Evolutionary conservation across 2,797 vertebrate species (phyloP).

Genomic region (Cuniculus paca): DNA sequence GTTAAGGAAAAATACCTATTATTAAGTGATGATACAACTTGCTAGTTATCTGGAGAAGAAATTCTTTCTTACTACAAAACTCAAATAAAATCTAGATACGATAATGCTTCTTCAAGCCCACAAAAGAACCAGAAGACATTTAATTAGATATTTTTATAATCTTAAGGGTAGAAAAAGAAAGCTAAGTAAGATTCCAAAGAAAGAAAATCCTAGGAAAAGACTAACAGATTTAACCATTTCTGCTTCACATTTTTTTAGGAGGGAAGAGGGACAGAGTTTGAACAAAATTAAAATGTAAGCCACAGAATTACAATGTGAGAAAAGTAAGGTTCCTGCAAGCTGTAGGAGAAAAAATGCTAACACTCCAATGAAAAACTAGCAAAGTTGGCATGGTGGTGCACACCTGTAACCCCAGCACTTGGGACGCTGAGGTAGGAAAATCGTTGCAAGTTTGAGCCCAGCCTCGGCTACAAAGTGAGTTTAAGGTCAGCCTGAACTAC

Average conservation of each 20-base stretch:
- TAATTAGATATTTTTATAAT: neutral
- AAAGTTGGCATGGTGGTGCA: no score
- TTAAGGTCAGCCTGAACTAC: no score
- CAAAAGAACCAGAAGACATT: neutral
- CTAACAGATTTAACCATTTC: neutral
- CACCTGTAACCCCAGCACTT: no score
- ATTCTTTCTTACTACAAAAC: neutral
- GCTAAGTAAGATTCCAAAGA: neutral
- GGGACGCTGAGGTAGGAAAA: no score
- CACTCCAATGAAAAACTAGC: neutral
- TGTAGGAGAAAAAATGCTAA: neutral
- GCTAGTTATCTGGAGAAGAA: neutral
- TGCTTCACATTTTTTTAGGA: neutral
- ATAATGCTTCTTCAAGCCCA: neutral
- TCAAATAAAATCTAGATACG: slow-evolving; percentile 1
- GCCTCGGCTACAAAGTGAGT: no score
- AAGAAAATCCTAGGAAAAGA: neutral
- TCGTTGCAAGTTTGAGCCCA: no score
- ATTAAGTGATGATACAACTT: neutral
- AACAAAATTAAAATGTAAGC: slow-evolving; percentile 30
- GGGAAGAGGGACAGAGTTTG: neutral
- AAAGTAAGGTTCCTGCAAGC: neutral
- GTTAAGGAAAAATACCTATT: neutral
- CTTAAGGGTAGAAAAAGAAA: neutral
- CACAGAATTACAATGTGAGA: slow-evolving; percentile 6